Base-by-base conservation (phyloP, 2,888 invertebrate genomes). In the Zhengitettix transpicula region DNA sequence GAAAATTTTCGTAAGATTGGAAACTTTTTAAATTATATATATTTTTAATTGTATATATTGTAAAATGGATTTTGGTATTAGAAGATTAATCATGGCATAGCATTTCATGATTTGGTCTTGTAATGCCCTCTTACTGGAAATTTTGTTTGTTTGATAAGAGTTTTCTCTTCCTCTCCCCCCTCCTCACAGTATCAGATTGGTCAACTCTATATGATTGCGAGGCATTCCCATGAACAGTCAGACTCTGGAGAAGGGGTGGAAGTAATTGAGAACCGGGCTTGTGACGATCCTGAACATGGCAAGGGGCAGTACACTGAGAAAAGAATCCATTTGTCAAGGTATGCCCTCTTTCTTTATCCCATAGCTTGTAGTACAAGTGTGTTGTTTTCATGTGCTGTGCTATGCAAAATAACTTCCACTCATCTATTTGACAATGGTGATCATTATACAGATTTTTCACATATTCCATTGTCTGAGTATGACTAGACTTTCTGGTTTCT, bases 151-250 rank as follows among this genome's bases (percentile, higher is more conserved):
- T 12, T 10, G n/a, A 40, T 10, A 12, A 17, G 10, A 55, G 16
- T 55, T 16, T 11, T 41, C 56, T 42, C 58, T 44, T 60, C 58
- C 55, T 42, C 54, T 55, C 61, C 28, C 11, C 61, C 28, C 11
- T 28, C 28, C 28, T 77, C 79, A 55, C 71, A 94, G 93, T 94
- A 94, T 72, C 85, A 82, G 65, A 84, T 93, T 66, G 94, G 94
- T 0, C 94, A 95, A 72, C 78, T 94, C 62, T 94, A 93, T 72
- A 95, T 94, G 94, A 94, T 94, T 68, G 92, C 93, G 2, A 82
- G 93, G 57, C 94, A 95, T 71, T 93, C 93, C 71, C 83, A 87
- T 68, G 93, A 94, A 69, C 92, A 95, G 70, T 91, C 92, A 0
- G 86, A 85, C 64, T 84, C 85, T 63, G 91, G 92, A 0, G 92